A percentile compares a stretch with the other conserved stretches of the same genome.
Conservation (phyloP, 2,888 invertebrate species). For the Mechanitis mazaeus region DNA sequence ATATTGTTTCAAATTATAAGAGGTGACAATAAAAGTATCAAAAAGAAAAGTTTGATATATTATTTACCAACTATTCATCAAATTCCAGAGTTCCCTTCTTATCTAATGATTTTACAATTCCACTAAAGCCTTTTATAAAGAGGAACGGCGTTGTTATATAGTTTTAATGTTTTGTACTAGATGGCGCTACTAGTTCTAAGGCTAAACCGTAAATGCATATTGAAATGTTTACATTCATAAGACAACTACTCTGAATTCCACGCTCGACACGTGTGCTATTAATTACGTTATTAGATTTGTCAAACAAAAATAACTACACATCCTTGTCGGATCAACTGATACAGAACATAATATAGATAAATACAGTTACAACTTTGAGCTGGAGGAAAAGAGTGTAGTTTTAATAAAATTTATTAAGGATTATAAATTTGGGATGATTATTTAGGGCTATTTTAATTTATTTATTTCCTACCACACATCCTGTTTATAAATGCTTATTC, state of each 20-base stretch:
- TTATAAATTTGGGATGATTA: too few relatives aligned
- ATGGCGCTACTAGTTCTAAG: not conserved
- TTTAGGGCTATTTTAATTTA: too few relatives aligned
- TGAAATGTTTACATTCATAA: conserved; percentile 21
- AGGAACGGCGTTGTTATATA: not conserved
- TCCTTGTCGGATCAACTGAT: conserved; percentile 2
- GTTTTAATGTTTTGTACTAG: not conserved
- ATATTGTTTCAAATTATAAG: conserved; percentile 9
- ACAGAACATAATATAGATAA: not conserved
- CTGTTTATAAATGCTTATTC: not conserved
- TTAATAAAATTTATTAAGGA: too few relatives aligned
- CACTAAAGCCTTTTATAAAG: not conserved
- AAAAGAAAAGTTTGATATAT: too few relatives aligned
- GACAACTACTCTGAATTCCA: conserved; percentile 12
- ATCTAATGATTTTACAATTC: not conserved
- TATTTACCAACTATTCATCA: too few relatives aligned
- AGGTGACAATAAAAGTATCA: not conserved
- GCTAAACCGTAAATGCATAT: not conserved
- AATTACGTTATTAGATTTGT: conserved; percentile 15
- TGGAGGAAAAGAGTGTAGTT: too few relatives aligned
- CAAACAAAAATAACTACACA: conserved; percentile 1
- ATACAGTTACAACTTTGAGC: too few relatives aligned
- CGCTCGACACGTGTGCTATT: conserved; percentile 6
- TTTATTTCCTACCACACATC: not conserved
- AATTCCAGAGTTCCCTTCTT: too few relatives aligned